A percentile compares a stretch with the other conserved stretches of the same genome.
Conservation (phyloP, 2,888 invertebrate species). For the Criorhina ranunculi region DNA sequence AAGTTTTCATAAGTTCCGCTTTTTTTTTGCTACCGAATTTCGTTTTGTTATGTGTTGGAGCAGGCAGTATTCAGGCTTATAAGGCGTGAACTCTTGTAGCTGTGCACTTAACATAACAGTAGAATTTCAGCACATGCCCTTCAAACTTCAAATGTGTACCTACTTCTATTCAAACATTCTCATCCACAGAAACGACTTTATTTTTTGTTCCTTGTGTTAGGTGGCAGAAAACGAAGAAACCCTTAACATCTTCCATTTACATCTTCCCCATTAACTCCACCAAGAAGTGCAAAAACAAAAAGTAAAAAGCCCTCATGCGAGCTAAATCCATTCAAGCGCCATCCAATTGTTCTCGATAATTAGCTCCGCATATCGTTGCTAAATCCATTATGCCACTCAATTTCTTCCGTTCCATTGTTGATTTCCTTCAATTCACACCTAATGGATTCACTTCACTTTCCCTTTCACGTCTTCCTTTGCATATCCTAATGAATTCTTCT, state of each 20-base stretch:
- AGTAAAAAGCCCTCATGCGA: constrained; percentile 41
- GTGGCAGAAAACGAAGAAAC: background rate
- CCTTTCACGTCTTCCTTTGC: constrained; percentile 16
- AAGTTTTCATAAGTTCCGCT: no score
- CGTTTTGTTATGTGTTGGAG: no score
- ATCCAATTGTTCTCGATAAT: constrained; percentile 65
- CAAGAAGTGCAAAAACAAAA: background rate
- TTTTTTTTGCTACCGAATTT: no score
- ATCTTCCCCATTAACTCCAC: constrained; percentile 18
- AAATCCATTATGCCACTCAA: constrained; percentile 68
- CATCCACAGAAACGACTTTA: no score
- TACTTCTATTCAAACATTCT: no score
- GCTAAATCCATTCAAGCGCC: constrained; percentile 38
- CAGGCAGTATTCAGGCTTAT: no score
- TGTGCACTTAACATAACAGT: no score
- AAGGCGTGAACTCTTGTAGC: no score
- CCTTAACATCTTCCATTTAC: constrained; percentile 2
- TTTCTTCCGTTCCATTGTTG: constrained; percentile 53
- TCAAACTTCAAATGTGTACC: background rate
- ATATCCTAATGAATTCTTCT: constrained; percentile 34
- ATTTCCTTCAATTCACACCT: constrained; percentile 68
- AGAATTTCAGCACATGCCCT: no score
- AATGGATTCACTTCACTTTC: constrained; percentile 54
- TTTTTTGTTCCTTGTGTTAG: background rate
- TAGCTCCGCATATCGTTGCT: constrained; percentile 36